Evolutionary conservation across 2,797 vertebrate genomes (phyloP), one percentile per base, ranked within the genome.

Genomic region (Hydrolagus colliei): DNA sequence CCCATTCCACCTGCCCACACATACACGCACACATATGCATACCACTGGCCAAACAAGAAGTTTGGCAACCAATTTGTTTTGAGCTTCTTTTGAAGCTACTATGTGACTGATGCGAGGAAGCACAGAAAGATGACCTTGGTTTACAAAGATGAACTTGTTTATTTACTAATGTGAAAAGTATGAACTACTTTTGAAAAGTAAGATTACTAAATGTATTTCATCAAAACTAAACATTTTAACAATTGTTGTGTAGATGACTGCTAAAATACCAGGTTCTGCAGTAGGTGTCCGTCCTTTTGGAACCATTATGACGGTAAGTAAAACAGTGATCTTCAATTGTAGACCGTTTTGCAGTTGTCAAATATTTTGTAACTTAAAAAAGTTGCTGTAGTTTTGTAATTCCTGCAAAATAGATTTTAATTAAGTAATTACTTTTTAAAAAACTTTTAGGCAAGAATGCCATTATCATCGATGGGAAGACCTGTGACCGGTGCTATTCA

Each of bases 391-490:
- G 20, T 35, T 82, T 80, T 9, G 10, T 35, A 76, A 82, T 65
- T 82, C 32, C 63, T 35, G 14, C 20, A 14, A 82, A 9, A n/a
- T 80, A 4, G 22, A 35, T 35, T 62, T 1, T 35, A 16, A 8
- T 79, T 32, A 79, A 65, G 62, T 63, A 5, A 52, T 52, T 2
- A 65, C n/a, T 80, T 79, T 80, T 68, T 84, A n/a, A n/a, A n/a
- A n/a, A 20, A 71, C 67, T 89, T 87, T 18, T 90, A 99, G 98
- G 90, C 95, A 86, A 96, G 96, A 72, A 85, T 92, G 84, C 92
- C 94, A 73, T 87, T 97, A 74, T 97, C 97, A 61, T 97, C 97
- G 27, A 90, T 95, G 93, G 97, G 97, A 90, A 95, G 98, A 91
- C 96, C 96, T 0, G 85, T 94, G 92, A 98, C 97, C 87, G 97